These are phyloP conservation scores for Diorhabda sublineata DNA, from an alignment of 1,140 invertebrate species.

Conservation along the genomic window DNA sequence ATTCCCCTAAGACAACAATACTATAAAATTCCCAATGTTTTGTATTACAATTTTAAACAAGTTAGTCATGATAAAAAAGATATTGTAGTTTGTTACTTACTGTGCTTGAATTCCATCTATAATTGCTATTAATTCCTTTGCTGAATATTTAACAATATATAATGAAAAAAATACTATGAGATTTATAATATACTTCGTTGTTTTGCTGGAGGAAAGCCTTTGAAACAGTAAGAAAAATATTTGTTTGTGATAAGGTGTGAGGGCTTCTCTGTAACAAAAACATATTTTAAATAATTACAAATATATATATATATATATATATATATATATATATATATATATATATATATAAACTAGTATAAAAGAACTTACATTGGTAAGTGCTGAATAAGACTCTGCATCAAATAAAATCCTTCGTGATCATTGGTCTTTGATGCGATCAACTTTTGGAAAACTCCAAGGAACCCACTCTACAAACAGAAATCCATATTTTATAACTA, in stretches of 20 bases:
- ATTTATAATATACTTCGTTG: conserved; percentile 86
- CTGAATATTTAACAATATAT: conserved; percentile 76
- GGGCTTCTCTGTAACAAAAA: conserved; percentile 53
- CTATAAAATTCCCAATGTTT: no score
- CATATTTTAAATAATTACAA: background rate
- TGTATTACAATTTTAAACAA: no score
- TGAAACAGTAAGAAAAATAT: conserved; percentile 90
- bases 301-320: no score
- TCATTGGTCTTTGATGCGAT: conserved; percentile 94
- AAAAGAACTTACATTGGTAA: conserved; percentile 56
- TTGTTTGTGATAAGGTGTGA: conserved; percentile 79
- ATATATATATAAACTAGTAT: no score
- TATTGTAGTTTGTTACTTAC: conserved; percentile 51
- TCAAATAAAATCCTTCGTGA: conserved; percentile 90
- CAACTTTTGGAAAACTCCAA: conserved; percentile 95
- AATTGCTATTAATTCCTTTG: conserved; percentile 65
- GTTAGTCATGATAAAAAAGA: no score
- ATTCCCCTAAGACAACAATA: no score
- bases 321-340: no score
- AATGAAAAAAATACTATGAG: conserved; percentile 87
- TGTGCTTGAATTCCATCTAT: conserved; percentile 84
- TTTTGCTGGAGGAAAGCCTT: conserved; percentile 86
- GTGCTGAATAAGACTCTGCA: conserved; percentile 79
- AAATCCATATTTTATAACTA: conserved; percentile 5
- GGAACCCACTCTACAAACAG: conserved; percentile 68